Conservation (phyloP, 2,113 vertebrate species). For the Casuarius casuarius region DNA sequence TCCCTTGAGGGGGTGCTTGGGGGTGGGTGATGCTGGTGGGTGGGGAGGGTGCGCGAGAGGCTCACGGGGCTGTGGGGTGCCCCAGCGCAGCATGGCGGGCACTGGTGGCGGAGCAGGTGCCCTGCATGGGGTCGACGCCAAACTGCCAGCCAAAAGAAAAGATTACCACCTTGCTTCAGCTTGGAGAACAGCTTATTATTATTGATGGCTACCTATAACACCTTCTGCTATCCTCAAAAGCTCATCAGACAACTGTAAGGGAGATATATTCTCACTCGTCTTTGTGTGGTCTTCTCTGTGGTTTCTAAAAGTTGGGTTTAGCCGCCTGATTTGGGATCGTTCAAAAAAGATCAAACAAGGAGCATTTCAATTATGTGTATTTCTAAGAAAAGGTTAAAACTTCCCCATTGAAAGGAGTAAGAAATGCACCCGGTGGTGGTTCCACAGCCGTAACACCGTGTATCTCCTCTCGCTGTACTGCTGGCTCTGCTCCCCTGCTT, state of each 20-base stretch:
- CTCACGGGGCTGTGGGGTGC: too few species aligned
- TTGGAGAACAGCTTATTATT: neutral
- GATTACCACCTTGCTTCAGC: neutral
- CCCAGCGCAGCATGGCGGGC: too few species aligned
- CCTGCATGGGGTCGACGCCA: too few species aligned
- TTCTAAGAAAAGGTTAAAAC: neutral
- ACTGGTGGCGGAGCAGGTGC: too few species aligned
- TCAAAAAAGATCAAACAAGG: neutral
- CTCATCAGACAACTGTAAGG: neutral
- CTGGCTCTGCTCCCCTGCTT: neutral
- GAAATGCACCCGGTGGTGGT: neutral
- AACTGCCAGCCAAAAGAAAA: neutral
- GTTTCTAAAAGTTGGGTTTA: neutral
- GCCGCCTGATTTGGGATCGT: neutral
- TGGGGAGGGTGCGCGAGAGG: neutral
- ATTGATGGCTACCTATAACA: neutral
- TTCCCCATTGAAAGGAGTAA: neutral
- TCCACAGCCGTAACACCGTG: neutral
- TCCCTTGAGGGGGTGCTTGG: neutral
- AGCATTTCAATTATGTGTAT: neutral
- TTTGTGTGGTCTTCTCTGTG: neutral
- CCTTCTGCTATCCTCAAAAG: neutral
- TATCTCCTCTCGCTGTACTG: neutral
- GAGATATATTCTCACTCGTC: neutral
- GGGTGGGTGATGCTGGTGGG: fast-evolving